Conservation (phyloP, 2,888 invertebrate species). For the Drosophila diplacantha region DNA sequence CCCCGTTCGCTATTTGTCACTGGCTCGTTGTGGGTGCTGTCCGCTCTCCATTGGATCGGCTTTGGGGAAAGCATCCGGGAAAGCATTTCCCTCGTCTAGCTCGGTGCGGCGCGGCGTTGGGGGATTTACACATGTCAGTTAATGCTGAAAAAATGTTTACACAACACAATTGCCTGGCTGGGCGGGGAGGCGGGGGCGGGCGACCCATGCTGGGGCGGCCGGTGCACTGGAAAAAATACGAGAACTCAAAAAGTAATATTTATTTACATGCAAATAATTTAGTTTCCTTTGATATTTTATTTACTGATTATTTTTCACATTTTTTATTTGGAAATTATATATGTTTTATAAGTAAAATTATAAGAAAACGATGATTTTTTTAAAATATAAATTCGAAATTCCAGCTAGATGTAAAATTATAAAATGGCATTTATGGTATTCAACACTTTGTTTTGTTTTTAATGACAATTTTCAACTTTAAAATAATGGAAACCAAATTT, state of each 20-base stretch:
- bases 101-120: constrained; percentile 22
- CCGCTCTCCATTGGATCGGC: constrained; percentile 34
- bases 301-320: fast-evolving
- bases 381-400: no score
- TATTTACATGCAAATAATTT: fast-evolving
- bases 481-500: no score
- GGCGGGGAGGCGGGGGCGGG: constrained; percentile 4
- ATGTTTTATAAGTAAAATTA: background rate
- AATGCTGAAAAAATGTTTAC: constrained; percentile 69
- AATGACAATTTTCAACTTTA: no score
- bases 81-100: constrained; percentile 22
- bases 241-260: background rate
- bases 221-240: constrained; percentile 7
- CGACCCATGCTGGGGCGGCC: constrained; percentile 15
- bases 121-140: constrained; percentile 67
- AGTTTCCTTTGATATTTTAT: background rate
- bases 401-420: no score
- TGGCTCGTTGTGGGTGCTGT: constrained; percentile 50
- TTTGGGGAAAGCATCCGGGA: constrained; percentile 30
- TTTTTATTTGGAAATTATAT: background rate
- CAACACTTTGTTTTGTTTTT: no score
- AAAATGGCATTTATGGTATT: no score
- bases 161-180: constrained; percentile 63
- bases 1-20: constrained; percentile 57
- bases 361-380: no score